A percentile compares a stretch with the other conserved stretches of the same genome.
These are phyloP conservation scores for Helogale parvula DNA, from an alignment of 2,113 vertebrate species.

Conservation along the genomic window DNA sequence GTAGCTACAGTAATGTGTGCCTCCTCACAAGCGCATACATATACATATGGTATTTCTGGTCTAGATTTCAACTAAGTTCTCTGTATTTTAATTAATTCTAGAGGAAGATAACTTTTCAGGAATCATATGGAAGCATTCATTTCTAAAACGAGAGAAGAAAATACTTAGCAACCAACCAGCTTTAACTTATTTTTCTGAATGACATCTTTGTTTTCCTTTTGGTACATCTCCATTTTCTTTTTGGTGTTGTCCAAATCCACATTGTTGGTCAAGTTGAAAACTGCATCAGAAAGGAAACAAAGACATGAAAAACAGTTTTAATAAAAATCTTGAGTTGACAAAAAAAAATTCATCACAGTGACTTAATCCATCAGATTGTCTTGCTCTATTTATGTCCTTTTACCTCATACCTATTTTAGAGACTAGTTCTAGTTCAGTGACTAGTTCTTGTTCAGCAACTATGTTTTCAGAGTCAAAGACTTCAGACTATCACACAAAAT, in stretches of 20 bases:
- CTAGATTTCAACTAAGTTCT: slow-evolving; percentile 13
- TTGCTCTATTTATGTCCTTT: background rate
- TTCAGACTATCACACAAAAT: background rate
- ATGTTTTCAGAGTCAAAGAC: background rate
- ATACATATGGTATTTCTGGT: background rate
- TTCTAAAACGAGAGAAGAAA: slow-evolving; percentile 42
- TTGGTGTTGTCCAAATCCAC: slow-evolving; percentile 96
- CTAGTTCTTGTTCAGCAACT: background rate
- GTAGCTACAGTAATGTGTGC: slow-evolving; percentile 17
- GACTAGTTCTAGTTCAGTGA: background rate
- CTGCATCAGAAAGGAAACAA: slow-evolving; percentile 84
- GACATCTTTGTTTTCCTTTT: slow-evolving; percentile 95
- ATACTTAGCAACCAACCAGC: slow-evolving; percentile 88
- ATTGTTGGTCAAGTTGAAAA: slow-evolving; percentile 97
- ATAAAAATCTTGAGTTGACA: slow-evolving; percentile 8
- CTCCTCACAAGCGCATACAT: background rate
- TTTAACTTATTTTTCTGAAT: slow-evolving; percentile 98
- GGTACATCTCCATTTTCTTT: slow-evolving; percentile 96
- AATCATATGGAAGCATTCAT: slow-evolving; percentile 22
- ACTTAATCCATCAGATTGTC: background rate
- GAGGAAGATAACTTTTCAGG: slow-evolving; percentile 34
- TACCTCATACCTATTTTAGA: background rate
- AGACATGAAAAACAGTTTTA: slow-evolving; percentile 43
- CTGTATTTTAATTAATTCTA: slow-evolving; percentile 29
- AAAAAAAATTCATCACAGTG: slow-evolving; percentile 34